Base-by-base conservation (phyloP, 2,113 vertebrate genomes). In the Macquaria australasica region DNA sequence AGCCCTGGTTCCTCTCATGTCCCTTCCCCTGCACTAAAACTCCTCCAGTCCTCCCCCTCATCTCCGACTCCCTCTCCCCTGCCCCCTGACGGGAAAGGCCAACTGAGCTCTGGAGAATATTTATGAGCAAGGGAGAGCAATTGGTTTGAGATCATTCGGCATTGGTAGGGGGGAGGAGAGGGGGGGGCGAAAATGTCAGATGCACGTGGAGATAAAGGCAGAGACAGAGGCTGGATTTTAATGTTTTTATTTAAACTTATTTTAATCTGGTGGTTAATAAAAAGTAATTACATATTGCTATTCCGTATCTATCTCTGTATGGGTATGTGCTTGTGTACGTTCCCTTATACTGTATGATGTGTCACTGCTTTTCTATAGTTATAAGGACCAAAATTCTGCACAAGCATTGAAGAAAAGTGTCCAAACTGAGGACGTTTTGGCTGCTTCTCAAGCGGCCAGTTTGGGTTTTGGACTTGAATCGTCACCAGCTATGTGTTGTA, bases 21-120 rank as follows among this genome's bases (percentile, higher is more conserved):
- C 41, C 37, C 25, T 48, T 77, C 34, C 50, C 67, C 56, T 73
- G 53, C 59, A 43, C 48, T 62, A 31, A 53, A 60, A 41, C 66
- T 74, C 82, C 75, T 81, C 72, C 66, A 34, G 62, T 51, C 74
- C 48, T 73, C 66, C 67, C 67, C 63, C 72, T 72, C 69, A 53
- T 70, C 70, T 50, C 73, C 9, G n/a, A 79, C 85, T 81, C 77
- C 87, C 63, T 68, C 81, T 76, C 43, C 73, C 74, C 74, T 86
- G 81, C 71, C 89, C 88, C 79, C 81, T 87, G 82, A 92, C 71
- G 56, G 79, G 68, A 91, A 90, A 92, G 93, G 94, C 94, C 92
- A 92, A 87, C 86, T 28, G 85, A 90, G 89, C 93, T 92, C 92
- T 87, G 84, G 91, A 88, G 91, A 92, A 94, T 93, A 93, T 93